These are phyloP conservation scores for Circaetus cinerascens DNA, from an alignment of 2,113 vertebrate species.

Conservation along the genomic window DNA sequence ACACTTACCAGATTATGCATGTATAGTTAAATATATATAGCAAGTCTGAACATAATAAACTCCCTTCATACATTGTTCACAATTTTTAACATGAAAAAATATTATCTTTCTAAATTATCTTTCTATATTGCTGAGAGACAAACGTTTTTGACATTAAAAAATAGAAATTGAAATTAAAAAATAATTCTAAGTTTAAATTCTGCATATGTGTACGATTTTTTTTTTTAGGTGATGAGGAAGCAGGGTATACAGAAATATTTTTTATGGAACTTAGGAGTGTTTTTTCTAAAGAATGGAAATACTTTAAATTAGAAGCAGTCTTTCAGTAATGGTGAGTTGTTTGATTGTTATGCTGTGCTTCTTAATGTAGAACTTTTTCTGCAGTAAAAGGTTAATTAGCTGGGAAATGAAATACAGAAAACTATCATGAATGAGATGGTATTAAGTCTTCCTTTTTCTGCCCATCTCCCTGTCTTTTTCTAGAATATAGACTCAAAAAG, in stretches of 20 bases:
- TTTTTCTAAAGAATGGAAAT: neutral
- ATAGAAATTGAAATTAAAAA: neutral
- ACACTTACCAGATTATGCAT: neutral
- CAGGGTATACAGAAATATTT: neutral
- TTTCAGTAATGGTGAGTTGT: constrained; percentile 13
- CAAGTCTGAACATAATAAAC: neutral
- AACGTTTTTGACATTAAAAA: neutral
- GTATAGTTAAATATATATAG: neutral
- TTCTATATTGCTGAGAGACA: neutral
- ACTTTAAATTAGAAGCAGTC: neutral
- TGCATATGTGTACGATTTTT: accelerated
- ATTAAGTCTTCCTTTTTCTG: constrained; percentile 1
- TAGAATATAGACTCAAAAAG: neutral
- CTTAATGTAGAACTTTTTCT: constrained; percentile 35
- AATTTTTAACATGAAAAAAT: neutral
- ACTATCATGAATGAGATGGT: constrained; percentile 1
- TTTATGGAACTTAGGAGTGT: neutral
- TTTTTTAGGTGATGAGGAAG: neutral
- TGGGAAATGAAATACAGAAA: constrained; percentile 53
- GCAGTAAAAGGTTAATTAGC: constrained; percentile 64
- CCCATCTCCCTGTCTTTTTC: neutral
- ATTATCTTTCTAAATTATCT: neutral
- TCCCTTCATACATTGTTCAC: neutral
- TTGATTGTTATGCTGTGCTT: constrained; percentile 22
- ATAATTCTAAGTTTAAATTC: neutral